Conservation (phyloP, 2,113 vertebrate species). For the Clarias magur region DNA sequence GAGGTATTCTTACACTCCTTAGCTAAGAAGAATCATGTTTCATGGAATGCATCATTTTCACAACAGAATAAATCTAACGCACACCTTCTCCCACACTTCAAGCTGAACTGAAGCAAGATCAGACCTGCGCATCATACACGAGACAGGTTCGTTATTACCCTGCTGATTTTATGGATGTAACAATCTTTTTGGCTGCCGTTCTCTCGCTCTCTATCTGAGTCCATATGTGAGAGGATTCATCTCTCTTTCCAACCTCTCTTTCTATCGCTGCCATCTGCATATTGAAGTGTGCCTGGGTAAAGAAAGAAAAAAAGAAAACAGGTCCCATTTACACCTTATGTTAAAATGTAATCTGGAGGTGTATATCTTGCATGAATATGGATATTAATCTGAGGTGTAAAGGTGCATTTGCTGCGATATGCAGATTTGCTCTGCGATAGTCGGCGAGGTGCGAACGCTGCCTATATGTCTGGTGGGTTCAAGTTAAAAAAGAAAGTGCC, state of each 20-base stretch:
- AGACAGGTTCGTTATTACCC: slow-evolving; percentile 1
- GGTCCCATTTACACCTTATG: neutral
- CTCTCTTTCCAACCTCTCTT: slow-evolving; percentile 26
- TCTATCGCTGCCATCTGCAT: slow-evolving; percentile 42
- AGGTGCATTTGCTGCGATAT: neutral
- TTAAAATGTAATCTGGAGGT: neutral
- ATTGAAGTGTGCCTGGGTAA: neutral
- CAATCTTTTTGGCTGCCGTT: slow-evolving; percentile 15
- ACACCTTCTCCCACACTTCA: neutral
- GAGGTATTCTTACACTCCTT: neutral
- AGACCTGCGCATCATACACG: neutral
- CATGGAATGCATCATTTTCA: neutral
- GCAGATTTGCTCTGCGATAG: neutral
- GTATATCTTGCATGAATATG: neutral
- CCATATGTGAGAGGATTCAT: slow-evolving; percentile 19
- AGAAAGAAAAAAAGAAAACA: neutral
- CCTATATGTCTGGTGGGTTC: neutral
- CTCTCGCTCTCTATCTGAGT: neutral
- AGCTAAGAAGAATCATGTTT: neutral
- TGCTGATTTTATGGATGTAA: neutral
- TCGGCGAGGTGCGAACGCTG: neutral
- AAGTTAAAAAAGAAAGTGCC: neutral
- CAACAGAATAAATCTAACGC: neutral
- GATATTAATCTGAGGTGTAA: neutral
- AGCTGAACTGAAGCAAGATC: neutral